Percentiles rank a stretch among this genome's conserved stretches.
These are phyloP conservation scores for Lucinisca nassula DNA, from an alignment of 2,888 invertebrate species.

Conservation along the genomic window DNA sequence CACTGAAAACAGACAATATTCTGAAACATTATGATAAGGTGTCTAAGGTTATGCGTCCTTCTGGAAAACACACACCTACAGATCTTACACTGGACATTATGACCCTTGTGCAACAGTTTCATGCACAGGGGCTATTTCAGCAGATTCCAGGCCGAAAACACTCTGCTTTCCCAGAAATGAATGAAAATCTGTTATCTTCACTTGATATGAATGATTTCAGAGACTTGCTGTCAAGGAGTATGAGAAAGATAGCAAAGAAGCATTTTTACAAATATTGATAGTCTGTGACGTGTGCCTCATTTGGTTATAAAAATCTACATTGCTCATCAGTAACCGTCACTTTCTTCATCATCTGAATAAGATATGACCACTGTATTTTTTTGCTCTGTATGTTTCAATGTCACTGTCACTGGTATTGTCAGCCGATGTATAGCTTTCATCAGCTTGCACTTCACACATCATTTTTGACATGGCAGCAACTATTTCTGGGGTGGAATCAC, in stretches of 20 bases:
- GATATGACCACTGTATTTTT: neutral
- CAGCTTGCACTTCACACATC: neutral
- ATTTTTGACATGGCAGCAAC: neutral
- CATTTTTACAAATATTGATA: constrained; percentile 26
- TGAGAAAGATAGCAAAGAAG: constrained; percentile 17
- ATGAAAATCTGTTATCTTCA: neutral
- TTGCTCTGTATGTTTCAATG: neutral
- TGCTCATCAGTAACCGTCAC: too few species aligned
- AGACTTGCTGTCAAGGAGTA: constrained; percentile 27
- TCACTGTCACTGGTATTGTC: constrained; percentile 18
- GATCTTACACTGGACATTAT: constrained; percentile 16
- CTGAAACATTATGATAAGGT: constrained; percentile 1
- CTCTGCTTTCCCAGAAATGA: neutral
- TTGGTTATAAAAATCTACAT: too few species aligned
- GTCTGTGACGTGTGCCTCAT: too few species aligned
- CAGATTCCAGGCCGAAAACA: neutral
- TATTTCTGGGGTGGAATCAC: neutral
- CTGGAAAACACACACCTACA: constrained; percentile 25
- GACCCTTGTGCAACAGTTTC: constrained; percentile 1
- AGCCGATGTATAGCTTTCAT: neutral
- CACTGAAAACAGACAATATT: constrained; percentile 12
- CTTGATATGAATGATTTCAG: constrained; percentile 36
- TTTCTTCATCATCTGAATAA: neutral
- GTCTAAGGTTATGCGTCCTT: neutral
- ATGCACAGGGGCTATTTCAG: neutral